Percentiles rank a stretch among this genome's conserved stretches.
Evolutionary conservation across 2,888 invertebrate species (phyloP).

Genomic region (Parnassius orleans): DNA sequence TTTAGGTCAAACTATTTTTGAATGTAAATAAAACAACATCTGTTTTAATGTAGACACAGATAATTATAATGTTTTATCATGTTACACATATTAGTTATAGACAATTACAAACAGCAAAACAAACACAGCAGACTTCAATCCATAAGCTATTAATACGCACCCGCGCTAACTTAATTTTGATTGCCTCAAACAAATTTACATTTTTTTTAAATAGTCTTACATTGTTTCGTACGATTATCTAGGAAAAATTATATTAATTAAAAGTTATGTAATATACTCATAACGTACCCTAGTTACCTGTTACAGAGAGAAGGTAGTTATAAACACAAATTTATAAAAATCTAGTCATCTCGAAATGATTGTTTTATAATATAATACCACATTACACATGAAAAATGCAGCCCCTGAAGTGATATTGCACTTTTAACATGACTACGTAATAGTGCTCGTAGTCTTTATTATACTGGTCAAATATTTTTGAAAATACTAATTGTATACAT

Average conservation of each 20-base stretch:
- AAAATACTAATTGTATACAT: slow-evolving; percentile 29
- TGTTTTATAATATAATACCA: no score
- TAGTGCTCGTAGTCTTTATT: background rate
- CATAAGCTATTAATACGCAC: no score
- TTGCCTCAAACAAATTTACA: no score
- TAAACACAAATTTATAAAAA: no score
- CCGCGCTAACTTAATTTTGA: no score
- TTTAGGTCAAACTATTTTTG: background rate
- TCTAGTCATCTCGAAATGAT: no score
- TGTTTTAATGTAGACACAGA: background rate
- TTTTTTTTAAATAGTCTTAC: no score
- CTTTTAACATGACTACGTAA: background rate
- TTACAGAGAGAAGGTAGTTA: no score
- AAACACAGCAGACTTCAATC: background rate
- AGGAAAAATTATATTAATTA: no score
- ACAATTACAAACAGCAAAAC: background rate
- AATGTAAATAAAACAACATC: slow-evolving; percentile 2
- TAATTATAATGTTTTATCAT: slow-evolving; percentile 6
- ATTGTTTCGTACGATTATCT: no score
- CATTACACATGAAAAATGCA: background rate
- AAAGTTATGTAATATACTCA: no score
- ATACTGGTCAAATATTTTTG: slow-evolving; percentile 24
- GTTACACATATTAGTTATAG: slow-evolving; percentile 12
- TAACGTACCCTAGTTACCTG: no score
- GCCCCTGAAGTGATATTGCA: background rate